Conservation (phyloP, 2,113 vertebrate species). For the Zapornia atra region DNA sequence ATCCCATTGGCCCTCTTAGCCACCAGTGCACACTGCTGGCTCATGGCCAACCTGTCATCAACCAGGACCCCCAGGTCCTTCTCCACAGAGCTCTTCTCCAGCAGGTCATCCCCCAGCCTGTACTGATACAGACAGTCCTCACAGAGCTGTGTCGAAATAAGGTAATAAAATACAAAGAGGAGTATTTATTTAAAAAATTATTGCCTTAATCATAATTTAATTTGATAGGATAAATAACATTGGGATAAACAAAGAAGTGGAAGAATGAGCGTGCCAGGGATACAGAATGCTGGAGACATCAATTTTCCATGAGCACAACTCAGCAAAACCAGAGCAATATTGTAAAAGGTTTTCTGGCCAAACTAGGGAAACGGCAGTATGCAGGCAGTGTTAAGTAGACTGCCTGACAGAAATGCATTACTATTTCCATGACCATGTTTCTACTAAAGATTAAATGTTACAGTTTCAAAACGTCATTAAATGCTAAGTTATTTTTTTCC, state of each 20-base stretch:
- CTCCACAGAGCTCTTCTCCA: too few relatives aligned
- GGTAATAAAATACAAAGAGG: not conserved
- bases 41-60: too few relatives aligned
- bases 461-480: not conserved
- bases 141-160: not conserved
- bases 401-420: conserved; percentile 20
- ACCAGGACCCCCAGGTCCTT: too few relatives aligned
- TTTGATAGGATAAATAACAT: not conserved
- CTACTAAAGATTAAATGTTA: conserved; percentile 41
- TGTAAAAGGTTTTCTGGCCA: not conserved
- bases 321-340: not conserved
- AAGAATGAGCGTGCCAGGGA: not conserved
- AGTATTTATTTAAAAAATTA: not conserved
- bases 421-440: not conserved
- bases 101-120: too few relatives aligned
- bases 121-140: too few relatives aligned
- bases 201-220: not conserved
- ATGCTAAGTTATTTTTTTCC: conserved; percentile 10
- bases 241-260: not conserved
- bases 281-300: not conserved
- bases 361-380: not conserved
- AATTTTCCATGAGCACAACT: not conserved
- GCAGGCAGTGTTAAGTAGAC: not conserved
- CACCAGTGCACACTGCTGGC: too few relatives aligned
- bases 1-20: too few relatives aligned